Evolutionary conservation across 2,113 vertebrate species (phyloP).

Genomic region (Oxyura jamaicensis): DNA sequence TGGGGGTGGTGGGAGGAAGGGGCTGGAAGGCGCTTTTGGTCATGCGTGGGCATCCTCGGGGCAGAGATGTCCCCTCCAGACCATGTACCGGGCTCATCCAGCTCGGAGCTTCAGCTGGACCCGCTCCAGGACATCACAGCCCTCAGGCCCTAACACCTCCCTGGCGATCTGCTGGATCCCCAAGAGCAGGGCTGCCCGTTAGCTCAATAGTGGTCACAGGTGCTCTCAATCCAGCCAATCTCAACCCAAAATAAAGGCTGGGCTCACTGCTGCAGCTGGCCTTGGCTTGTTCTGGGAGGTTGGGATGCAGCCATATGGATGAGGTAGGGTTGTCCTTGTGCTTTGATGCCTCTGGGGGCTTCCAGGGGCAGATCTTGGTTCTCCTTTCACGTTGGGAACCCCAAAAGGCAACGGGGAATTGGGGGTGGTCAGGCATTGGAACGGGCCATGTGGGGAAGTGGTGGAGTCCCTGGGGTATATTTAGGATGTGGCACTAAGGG

Average conservation of each 20-base stretch:
- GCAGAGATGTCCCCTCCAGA: neutral
- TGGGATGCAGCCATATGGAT: neutral
- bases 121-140: neutral
- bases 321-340: neutral
- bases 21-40: neutral
- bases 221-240: neutral
- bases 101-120: neutral
- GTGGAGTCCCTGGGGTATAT: neutral
- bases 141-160: neutral
- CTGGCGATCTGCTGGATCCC: neutral
- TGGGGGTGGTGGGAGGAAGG: neutral
- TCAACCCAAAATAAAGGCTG: neutral
- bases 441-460: neutral
- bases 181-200: neutral
- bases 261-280: neutral
- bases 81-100: neutral
- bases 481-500: neutral
- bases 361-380: neutral
- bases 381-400: neutral
- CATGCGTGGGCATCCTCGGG: neutral
- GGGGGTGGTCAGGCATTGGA: neutral
- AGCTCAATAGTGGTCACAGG: neutral
- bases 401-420: neutral
- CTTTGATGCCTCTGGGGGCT: neutral
- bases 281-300: neutral